Conservation (phyloP, 2,113 vertebrate species). For the Miniopterus natalensis region DNA sequence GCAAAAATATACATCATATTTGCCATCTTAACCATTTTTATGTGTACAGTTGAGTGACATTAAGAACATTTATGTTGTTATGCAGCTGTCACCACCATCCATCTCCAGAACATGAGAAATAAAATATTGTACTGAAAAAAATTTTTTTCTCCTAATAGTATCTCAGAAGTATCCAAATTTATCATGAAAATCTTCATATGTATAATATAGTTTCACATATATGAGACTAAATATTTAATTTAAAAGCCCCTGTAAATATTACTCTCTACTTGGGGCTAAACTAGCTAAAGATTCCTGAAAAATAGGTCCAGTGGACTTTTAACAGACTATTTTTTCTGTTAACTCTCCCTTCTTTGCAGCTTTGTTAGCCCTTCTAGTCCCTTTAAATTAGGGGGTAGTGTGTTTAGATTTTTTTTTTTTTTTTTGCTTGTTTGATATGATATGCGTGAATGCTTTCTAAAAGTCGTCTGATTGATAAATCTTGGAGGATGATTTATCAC, state of each 20-base stretch:
- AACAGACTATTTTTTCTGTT: background rate
- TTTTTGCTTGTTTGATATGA: background rate
- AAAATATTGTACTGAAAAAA: background rate
- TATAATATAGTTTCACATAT: background rate
- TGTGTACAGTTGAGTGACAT: background rate
- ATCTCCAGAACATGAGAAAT: background rate
- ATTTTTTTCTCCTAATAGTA: background rate
- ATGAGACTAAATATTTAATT: background rate
- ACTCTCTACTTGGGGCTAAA: background rate
- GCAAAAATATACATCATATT: background rate
- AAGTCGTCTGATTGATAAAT: background rate
- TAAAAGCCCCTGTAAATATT: background rate
- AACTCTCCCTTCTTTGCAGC: background rate
- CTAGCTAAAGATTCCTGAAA: background rate
- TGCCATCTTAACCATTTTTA: background rate
- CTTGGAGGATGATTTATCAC: background rate
- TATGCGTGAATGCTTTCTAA: background rate
- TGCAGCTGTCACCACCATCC: no score
- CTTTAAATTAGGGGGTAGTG: background rate
- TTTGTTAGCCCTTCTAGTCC: background rate
- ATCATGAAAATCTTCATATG: background rate
- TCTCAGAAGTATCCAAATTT: background rate
- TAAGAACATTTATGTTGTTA: no score
- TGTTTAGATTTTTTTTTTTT: background rate
- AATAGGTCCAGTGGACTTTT: background rate